A percentile compares a stretch with the other conserved stretches of the same genome.
These are phyloP conservation scores for Umimayanthus chanpuru DNA, from an alignment of 92 coral and sea anemone genomes.

Conservation along the genomic window DNA sequence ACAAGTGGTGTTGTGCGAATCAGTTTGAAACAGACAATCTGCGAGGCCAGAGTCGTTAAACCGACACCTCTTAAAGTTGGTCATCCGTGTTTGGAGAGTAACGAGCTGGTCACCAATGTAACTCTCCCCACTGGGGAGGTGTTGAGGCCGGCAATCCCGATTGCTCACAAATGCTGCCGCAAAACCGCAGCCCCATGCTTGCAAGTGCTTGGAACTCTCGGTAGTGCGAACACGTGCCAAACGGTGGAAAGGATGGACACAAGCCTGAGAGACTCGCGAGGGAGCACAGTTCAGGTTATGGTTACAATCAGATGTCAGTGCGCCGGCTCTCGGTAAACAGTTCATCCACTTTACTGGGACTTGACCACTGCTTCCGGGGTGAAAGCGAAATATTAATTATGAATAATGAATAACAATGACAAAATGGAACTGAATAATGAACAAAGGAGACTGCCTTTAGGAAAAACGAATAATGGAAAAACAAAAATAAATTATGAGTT, in stretches of 20 bases:
- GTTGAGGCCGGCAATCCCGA: neutral
- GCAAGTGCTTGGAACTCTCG: neutral
- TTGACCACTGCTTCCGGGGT: too few species aligned
- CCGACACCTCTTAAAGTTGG: neutral
- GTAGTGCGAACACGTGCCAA: neutral
- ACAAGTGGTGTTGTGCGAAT: neutral
- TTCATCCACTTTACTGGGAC: too few species aligned
- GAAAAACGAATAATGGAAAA: too few species aligned
- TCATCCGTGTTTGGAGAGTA: neutral
- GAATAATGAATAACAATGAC: too few species aligned
- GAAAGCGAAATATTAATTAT: too few species aligned
- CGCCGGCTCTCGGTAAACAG: neutral
- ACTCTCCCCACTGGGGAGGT: neutral
- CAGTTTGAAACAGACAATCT: neutral
- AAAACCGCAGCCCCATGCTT: neutral
- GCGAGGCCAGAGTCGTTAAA: neutral
- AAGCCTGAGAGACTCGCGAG: neutral
- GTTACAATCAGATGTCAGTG: neutral
- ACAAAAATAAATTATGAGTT: too few species aligned
- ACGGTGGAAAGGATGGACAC: neutral
- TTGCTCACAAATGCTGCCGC: neutral
- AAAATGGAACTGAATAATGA: too few species aligned
- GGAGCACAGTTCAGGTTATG: neutral
- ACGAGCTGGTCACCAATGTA: neutral
- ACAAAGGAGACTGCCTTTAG: too few species aligned